These are phyloP conservation scores for Myopa testacea DNA, from an alignment of 2,888 invertebrate genomes.

Conservation along the genomic window DNA sequence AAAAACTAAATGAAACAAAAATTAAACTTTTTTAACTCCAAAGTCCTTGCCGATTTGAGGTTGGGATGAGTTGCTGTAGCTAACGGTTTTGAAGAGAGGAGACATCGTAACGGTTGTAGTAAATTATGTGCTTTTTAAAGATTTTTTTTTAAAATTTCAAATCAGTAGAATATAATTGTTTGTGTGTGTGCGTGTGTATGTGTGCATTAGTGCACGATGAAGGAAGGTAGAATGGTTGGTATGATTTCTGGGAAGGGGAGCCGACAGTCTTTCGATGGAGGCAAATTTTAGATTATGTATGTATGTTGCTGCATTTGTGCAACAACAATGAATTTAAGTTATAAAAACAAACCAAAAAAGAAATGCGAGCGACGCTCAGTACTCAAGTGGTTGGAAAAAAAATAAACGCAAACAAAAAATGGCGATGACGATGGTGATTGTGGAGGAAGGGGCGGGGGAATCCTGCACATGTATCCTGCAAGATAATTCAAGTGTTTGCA, in stretches of 20 bases:
- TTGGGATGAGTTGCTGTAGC: no score
- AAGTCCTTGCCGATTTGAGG: neutral
- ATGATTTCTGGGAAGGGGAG: no score
- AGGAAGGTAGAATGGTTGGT: no score
- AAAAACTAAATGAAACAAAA: constrained; percentile 40
- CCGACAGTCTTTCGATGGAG: no score
- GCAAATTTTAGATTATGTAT: neutral
- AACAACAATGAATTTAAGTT: constrained; percentile 21
- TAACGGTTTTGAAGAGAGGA: neutral
- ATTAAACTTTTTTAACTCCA: constrained; percentile 23
- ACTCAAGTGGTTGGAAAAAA: constrained; percentile 42
- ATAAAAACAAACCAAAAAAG: constrained; percentile 19
- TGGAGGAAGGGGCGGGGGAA: neutral
- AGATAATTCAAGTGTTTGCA: constrained; percentile 47
- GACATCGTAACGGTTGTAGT: no score
- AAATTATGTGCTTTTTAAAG: neutral
- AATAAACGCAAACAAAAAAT: constrained; percentile 3
- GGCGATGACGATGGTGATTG: neutral
- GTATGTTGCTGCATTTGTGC: neutral
- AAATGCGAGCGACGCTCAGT: constrained; percentile 39
- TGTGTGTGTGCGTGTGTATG: neutral
- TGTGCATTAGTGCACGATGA: no score
- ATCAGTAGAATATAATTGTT: neutral
- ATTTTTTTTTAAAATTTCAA: neutral
- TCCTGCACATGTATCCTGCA: constrained; percentile 28